Base-by-base conservation (phyloP, 2,797 vertebrate genomes). In the Prionace glauca region DNA sequence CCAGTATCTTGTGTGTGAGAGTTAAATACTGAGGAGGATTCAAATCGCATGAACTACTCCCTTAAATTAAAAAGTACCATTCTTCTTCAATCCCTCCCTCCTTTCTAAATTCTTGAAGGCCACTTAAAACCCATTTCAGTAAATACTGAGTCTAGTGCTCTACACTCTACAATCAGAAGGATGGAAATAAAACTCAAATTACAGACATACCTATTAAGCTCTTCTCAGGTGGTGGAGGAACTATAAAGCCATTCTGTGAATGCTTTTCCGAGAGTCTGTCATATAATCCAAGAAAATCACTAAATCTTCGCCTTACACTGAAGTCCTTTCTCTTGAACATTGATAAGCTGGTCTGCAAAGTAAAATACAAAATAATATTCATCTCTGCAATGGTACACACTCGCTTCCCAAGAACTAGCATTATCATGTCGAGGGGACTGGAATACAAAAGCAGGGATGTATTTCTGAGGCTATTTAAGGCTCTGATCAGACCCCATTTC, bases 221-320 rank as follows among this genome's bases (percentile, higher is more conserved):
- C 97, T 99, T 99, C 97, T 99, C 99, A 0, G 99, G 99, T 0
- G 99, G 99, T 0, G 99, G 99, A 93, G 99, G 99, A n/a, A 99
- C 97, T 0, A 99, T 99, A 96, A 98, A 98, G 62, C 99, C 99
- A 0, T 98, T 99, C 87, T 98, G 98, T 45, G 98, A 97, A 3
- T 99, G 99, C 95, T 99, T 99, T 96, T 99, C 99, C 0, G 97
- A 98, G 4, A 99, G 97, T 96, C 99, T 99, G 97, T 99, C 99
- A 32, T 99, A 99, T 90, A 99, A 98, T 96, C 99, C 99, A 86
- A 99, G 97, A 96, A 99, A 99, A 97, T 99, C 99, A 96, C 99
- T 99, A 97, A 99, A 99, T 96, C 99, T 98, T 96, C 99, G 98
- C 96, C 98, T 98, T 95, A 99, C 99, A 0, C 98, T 98, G 92